phyloP scores from a whole-genome alignment of 2,888 invertebrate genomes.

The Andrena minutula region DNA sequence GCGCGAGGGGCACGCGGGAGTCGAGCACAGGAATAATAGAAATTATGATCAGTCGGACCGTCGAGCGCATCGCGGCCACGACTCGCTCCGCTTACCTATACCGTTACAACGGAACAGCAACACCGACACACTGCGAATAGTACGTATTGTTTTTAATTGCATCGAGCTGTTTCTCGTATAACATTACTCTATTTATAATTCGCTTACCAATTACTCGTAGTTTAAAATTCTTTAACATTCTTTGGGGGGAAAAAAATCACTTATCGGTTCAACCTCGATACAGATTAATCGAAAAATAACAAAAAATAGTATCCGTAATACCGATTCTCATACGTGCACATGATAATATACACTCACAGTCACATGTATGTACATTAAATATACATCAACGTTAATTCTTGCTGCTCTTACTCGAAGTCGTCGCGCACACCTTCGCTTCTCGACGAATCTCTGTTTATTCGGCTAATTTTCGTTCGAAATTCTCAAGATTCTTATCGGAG shows the following conservation, averaged over 20 bases:
- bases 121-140: conserved; percentile 54
- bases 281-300: conserved; percentile 42
- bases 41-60: no score
- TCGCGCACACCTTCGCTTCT: conserved; percentile 44
- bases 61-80: no score
- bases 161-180: conserved; percentile 49
- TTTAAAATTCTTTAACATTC: conserved; percentile 58
- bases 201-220: conserved; percentile 65
- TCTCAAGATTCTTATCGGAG: conserved; percentile 41
- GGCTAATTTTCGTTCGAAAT: conserved; percentile 31
- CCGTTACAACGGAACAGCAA: conserved; percentile 56
- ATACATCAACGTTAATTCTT: conserved; percentile 63
- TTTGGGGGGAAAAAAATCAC: conserved; percentile 60
- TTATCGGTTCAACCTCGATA: conserved; percentile 29
- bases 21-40: no score
- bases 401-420: conserved; percentile 28
- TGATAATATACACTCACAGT: conserved; percentile 56
- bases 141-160: conserved; percentile 54
- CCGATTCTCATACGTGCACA: conserved; percentile 52
- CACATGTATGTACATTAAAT: conserved; percentile 68
- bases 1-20: no score
- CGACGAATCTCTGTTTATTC: conserved; percentile 30
- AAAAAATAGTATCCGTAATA: conserved; percentile 36
- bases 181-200: conserved; percentile 50
- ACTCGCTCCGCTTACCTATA: conserved; percentile 15